Conservation (phyloP, 2,113 vertebrate genomes). For the Colistium nudipinnis region DNA sequence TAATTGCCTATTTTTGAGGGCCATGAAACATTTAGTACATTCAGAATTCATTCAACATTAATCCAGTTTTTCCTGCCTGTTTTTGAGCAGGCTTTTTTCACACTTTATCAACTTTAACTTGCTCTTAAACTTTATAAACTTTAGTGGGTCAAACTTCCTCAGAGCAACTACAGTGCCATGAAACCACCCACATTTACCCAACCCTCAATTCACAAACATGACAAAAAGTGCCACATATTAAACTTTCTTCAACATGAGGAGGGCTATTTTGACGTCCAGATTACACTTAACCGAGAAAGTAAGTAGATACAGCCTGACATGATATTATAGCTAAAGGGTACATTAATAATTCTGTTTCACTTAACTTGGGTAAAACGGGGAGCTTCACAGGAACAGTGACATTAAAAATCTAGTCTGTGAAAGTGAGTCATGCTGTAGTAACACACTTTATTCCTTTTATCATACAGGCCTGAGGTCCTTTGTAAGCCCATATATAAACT, state of each 20-base stretch:
- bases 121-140: conserved; percentile 3
- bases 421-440: neutral
- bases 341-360: conserved; percentile 6
- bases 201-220: neutral
- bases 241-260: conserved; percentile 13
- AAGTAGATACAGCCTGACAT: neutral
- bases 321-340: conserved; percentile 4
- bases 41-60: conserved; percentile 44
- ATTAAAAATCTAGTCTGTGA: neutral
- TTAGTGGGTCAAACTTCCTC: conserved; percentile 1
- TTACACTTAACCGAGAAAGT: neutral
- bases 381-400: neutral
- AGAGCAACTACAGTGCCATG: neutral
- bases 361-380: conserved; percentile 1
- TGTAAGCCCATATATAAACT: neutral
- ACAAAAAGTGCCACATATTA: neutral
- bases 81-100: neutral
- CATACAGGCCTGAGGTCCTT: conserved; percentile 4
- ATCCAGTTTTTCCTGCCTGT: conserved; percentile 1
- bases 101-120: neutral
- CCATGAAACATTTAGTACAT: conserved; percentile 41
- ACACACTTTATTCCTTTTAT: neutral
- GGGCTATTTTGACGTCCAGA: neutral
- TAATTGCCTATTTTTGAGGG: conserved; percentile 25
- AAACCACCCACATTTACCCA: neutral